Evolutionary conservation across 2,888 invertebrate species (phyloP).

Genomic region (Seira musarum): DNA sequence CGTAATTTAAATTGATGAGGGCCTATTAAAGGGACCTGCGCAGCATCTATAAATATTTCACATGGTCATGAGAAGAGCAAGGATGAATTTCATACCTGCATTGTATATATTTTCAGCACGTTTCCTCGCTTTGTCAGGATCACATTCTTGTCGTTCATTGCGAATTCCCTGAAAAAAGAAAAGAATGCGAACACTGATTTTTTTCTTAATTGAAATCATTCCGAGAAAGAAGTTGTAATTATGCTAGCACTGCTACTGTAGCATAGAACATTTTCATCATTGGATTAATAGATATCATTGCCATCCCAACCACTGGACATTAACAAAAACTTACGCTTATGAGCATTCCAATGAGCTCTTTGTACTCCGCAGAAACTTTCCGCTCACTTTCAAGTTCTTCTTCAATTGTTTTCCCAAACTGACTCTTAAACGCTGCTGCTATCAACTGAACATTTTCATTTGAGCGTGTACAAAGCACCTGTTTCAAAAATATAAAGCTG

Average conservation of each 20-base stretch:
- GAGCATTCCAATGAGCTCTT: constrained; percentile 62
- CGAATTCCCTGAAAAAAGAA: constrained; percentile 73
- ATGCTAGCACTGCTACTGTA: neutral
- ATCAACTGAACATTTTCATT: constrained; percentile 79
- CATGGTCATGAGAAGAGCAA: too few relatives aligned
- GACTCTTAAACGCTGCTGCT: constrained; percentile 77
- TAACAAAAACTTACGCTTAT: constrained; percentile 50
- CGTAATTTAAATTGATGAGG: too few relatives aligned
- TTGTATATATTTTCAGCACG: constrained; percentile 81
- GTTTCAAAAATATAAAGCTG: too few relatives aligned
- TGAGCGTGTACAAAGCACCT: constrained; percentile 80
- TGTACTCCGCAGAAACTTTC: constrained; percentile 63
- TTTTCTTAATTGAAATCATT: neutral
- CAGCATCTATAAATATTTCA: too few relatives aligned
- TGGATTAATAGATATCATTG: neutral
- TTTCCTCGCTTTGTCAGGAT: constrained; percentile 79
- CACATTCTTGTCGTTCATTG: constrained; percentile 76
- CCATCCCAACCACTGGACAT: neutral
- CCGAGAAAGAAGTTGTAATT: neutral
- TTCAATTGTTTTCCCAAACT: constrained; percentile 58
- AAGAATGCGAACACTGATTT: neutral
- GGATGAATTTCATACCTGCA: constrained; percentile 74
- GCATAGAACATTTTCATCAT: neutral
- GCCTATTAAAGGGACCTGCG: too few relatives aligned
- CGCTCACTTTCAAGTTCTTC: constrained; percentile 62